phyloP scores from a whole-genome alignment of 1,140 invertebrate species.

The Parasteatoda tepidariorum region DNA sequence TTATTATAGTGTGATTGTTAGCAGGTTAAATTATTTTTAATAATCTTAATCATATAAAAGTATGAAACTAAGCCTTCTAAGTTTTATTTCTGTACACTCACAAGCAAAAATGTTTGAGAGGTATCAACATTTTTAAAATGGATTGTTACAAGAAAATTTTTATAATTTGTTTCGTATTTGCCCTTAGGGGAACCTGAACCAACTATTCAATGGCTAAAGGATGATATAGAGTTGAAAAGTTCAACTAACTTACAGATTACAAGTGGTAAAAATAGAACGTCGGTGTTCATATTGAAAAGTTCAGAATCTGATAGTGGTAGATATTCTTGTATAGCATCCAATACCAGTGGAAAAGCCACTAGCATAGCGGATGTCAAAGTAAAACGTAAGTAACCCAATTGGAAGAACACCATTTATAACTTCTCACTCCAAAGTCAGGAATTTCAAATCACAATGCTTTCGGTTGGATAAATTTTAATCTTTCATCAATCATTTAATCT shows the following conservation, averaged over 20 bases:
- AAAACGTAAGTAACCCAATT: conserved; percentile 60
- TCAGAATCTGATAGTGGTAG: conserved; percentile 76
- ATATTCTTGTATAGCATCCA: conserved; percentile 79
- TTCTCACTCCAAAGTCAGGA: background rate
- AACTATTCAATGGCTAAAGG: conserved; percentile 83
- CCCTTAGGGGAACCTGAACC: conserved; percentile 85
- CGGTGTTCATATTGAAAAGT: conserved; percentile 79
- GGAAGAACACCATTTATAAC: background rate
- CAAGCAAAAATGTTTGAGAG: too few relatives aligned
- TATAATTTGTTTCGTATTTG: too few relatives aligned
- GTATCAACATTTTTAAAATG: too few relatives aligned
- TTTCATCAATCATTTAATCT: too few relatives aligned
- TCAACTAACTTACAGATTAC: conserved; percentile 69
- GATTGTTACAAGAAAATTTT: too few relatives aligned
- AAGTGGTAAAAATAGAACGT: conserved; percentile 75
- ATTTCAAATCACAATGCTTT: too few relatives aligned
- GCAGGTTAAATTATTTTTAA: too few relatives aligned
- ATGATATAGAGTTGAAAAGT: conserved; percentile 74
- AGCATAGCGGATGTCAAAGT: conserved; percentile 78
- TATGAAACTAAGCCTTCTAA: too few relatives aligned
- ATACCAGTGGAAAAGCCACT: conserved; percentile 78
- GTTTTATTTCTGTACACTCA: too few relatives aligned
- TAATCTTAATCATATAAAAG: too few relatives aligned
- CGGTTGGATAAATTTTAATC: too few relatives aligned
- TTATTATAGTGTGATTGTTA: too few relatives aligned